Base-by-base conservation (phyloP, 2,113 vertebrate genomes). In the Sylvietta virens region DNA sequence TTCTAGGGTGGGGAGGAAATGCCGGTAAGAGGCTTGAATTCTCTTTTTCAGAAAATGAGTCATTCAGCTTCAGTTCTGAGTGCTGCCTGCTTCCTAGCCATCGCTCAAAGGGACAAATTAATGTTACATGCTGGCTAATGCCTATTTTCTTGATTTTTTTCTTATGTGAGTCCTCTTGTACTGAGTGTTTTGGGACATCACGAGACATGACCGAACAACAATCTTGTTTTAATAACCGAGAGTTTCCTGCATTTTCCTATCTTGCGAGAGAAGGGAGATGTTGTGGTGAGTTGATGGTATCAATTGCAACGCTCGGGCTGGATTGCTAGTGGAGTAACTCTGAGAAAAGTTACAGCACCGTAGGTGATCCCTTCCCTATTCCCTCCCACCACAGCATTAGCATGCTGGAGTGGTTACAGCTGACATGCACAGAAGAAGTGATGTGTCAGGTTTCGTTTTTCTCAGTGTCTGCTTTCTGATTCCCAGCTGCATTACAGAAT, bases 1-100 rank as follows among this genome's bases (percentile, higher is more conserved):
- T 11, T 92, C 44, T 24, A 86, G 83, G 69, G 89, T 61, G 93
- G 67, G 13, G 39, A 91, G 69, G 91, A 95, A 95, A 77, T n/a
- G 8, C 21, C 3, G 0, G 40, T 20, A 23, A 26, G 30, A 62
- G 56, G 26, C 6, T 26, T 58, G 47, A 47, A 54, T 65, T 69
- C 65, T 12, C 45, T 90, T 39, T 53, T 91, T 16, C 45, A 11
- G 11, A 83, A 90, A 83, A 77, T 93, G 71, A 94, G 60, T 92
- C 64, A 92, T 85, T 92, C 22, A 30, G 56, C 76, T 81, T 62
- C 37, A 40, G 51, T 88, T 78, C 35, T 42, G 60, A 67, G 56
- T 8, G 26, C 58, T 93, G 45, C 35, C 40, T 77, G 35, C 65
- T 88, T 89, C 30, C 35, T 48, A 27, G 12, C 42, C 23, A 6